A percentile compares a stretch with the other conserved stretches of the same genome.
Conservation (phyloP, 2,888 invertebrate genomes). For the Eucera pruinosa region DNA sequence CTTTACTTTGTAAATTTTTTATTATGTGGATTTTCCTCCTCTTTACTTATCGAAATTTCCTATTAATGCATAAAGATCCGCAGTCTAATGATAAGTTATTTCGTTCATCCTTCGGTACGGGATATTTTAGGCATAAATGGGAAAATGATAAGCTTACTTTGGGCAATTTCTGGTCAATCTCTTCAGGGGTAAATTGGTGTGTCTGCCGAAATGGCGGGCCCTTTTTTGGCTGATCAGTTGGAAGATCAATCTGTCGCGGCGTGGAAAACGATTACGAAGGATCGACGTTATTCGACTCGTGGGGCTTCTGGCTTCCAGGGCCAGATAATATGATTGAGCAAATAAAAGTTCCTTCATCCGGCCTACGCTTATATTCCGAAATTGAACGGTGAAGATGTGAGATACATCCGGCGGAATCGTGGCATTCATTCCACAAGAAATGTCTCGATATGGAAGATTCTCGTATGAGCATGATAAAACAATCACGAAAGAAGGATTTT, state of each 20-base stretch:
- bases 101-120: not conserved
- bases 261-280: conserved; percentile 57
- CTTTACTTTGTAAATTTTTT: too few species aligned
- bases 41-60: too few species aligned
- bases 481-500: not conserved
- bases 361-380: conserved; percentile 44
- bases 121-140: not conserved
- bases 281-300: conserved; percentile 38
- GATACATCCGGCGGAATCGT: conserved; percentile 33
- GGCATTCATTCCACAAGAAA: conserved; percentile 15
- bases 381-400: conserved; percentile 56
- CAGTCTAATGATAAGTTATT: too few species aligned
- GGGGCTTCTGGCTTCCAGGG: conserved; percentile 10
- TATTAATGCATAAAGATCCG: too few species aligned
- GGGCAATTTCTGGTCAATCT: conserved; percentile 15
- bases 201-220: conserved; percentile 1
- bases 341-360: conserved; percentile 62
- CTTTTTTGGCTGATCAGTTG: conserved; percentile 1
- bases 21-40: too few species aligned
- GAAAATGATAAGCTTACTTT: conserved; percentile 11
- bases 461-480: conserved; percentile 25
- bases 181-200: conserved; percentile 7
- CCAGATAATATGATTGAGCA: conserved; percentile 60
- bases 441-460: conserved; percentile 24
- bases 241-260: conserved; percentile 53